These are phyloP conservation scores for Pomatostomus ruficeps DNA, from an alignment of 2,113 vertebrate species.

Conservation along the genomic window DNA sequence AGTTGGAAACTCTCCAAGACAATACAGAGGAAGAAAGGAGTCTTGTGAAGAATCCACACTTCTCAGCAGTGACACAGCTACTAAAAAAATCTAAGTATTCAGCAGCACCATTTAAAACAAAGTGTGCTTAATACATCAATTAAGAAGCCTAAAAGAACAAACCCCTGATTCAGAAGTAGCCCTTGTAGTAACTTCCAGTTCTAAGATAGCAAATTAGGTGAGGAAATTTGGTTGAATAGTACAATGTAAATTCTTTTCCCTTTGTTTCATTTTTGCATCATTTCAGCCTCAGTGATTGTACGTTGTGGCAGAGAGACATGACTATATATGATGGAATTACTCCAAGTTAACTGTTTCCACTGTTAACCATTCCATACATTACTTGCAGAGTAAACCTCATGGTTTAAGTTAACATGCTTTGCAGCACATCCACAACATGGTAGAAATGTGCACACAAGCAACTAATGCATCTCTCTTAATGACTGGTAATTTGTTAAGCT, in stretches of 20 bases:
- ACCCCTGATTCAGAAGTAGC: background rate
- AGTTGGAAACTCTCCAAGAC: slow-evolving; percentile 14
- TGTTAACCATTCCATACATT: background rate
- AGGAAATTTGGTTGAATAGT: background rate
- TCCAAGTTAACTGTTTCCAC: background rate
- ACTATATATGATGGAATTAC: background rate
- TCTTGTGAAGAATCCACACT: background rate
- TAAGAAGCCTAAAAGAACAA: background rate
- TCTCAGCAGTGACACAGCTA: background rate
- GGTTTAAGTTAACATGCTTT: background rate
- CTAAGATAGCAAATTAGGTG: background rate
- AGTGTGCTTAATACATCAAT: background rate
- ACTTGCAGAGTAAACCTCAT: background rate
- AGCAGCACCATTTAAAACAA: background rate
- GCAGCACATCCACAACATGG: background rate
- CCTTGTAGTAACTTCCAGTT: background rate
- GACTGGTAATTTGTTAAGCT: slow-evolving; percentile 24
- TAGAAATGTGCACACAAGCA: background rate
- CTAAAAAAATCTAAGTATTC: background rate
- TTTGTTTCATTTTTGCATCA: background rate
- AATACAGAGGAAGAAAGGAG: background rate
- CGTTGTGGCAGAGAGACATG: accelerated
- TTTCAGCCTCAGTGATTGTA: background rate
- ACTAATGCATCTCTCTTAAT: slow-evolving; percentile 4
- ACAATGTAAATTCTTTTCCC: background rate